Evolutionary conservation across 2,113 vertebrate genomes (phyloP).

Genomic region (Aldabrachelys gigantea): DNA sequence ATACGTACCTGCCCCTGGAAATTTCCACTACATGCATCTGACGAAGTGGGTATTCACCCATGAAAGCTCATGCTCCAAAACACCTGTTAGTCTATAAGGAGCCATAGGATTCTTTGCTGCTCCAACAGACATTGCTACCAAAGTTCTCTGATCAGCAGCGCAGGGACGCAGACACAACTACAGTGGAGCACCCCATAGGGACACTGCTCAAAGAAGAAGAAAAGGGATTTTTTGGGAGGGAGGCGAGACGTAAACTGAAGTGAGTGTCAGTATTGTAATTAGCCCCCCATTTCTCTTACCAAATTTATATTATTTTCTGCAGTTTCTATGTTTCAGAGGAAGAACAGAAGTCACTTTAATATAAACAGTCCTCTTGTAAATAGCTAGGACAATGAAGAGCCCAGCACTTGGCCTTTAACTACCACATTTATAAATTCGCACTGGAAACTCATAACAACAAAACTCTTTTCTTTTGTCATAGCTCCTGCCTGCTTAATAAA

Average conservation of each 20-base stretch:
- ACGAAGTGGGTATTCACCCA: no score
- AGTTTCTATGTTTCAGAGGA: neutral
- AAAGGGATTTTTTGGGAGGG: neutral
- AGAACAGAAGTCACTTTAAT: neutral
- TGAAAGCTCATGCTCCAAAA: no score
- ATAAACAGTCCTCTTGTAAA: neutral
- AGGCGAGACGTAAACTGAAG: neutral
- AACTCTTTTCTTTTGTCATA: neutral
- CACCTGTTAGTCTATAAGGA: no score
- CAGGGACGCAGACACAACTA: no score
- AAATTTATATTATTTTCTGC: neutral
- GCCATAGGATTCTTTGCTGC: no score
- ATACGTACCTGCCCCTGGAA: no score
- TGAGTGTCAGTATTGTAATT: neutral
- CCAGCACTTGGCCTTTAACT: neutral
- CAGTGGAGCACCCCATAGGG: no score
- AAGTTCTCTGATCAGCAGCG: no score
- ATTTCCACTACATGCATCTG: no score
- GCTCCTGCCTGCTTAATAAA: neutral
- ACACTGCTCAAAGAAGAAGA: no score
- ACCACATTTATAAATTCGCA: neutral
- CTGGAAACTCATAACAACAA: neutral
- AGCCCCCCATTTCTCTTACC: neutral
- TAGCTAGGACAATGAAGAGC: neutral
- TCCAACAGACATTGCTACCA: no score